These are phyloP conservation scores for Porites rus DNA, from an alignment of 92 coral and sea anemone species.

Conservation along the genomic window DNA sequence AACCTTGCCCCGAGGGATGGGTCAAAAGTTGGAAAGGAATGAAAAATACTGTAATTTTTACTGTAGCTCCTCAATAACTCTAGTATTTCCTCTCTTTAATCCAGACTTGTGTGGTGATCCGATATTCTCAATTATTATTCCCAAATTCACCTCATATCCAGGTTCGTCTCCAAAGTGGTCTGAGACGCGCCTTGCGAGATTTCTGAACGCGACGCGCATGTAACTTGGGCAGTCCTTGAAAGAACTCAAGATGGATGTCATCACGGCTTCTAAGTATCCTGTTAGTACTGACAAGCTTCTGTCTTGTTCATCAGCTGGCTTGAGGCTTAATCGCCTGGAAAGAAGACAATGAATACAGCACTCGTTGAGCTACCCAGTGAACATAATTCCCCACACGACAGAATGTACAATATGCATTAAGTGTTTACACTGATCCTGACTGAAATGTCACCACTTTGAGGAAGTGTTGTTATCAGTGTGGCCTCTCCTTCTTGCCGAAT, in stretches of 20 bases:
- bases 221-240: slow-evolving; percentile 77
- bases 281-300: slow-evolving; percentile 74
- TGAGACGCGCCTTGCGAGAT: slow-evolving; percentile 76
- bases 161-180: slow-evolving; percentile 75
- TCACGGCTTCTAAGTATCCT: slow-evolving; percentile 80
- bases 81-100: no score
- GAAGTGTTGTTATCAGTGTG: not conserved
- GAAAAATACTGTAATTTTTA: no score
- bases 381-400: not conserved
- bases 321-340: slow-evolving; percentile 83
- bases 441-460: not conserved
- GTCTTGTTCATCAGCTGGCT: slow-evolving; percentile 77
- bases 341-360: not conserved
- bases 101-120: no score
- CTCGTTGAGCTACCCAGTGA: not conserved
- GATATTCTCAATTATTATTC: no score
- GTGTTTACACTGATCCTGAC: not conserved
- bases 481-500: no score
- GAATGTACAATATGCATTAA: no score
- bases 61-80: no score
- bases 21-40: no score
- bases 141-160: slow-evolving; percentile 59
- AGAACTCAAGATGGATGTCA: slow-evolving; percentile 80
- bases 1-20: no score
- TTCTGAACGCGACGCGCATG: slow-evolving; percentile 89